Evolutionary conservation across 2,797 vertebrate genomes (phyloP), one percentile per base, ranked within the genome.

Genomic region (Pangasius larnaudii): DNA sequence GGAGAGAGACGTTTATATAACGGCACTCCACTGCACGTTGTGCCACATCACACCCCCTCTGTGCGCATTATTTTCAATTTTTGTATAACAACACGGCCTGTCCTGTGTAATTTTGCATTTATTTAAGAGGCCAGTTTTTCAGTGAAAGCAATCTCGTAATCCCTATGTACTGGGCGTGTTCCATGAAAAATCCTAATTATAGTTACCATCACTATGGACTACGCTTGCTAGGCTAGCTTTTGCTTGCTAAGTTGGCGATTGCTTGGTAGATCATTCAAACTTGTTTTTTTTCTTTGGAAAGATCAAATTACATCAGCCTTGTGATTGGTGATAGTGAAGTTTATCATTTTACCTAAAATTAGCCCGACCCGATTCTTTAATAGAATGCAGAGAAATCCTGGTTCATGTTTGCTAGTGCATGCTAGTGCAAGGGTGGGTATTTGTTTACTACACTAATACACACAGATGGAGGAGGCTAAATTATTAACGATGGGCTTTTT

Each of bases 381-480:
- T 42, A 72, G 71, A 72, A 11, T 36, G 1, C 22, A 46, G 22
- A 27, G 22, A 74, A 74, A 46, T 74, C 39, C 39, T 74, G 39
- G 3, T 5, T 33, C n/a, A 5, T 10, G 16, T 75, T 27, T 75
- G 27, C 30, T 65, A 42, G 56, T 63, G 39, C 30, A 36, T 59
- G 71, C 14, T 59, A 42, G 19, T 85, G 56, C 56, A 13, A 9
- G 27, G 42, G 58, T 75, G 36, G n/a, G 58, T 13, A 8, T 86
- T 65, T 79, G 65, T 86, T 56, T 67, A 30, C 65, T 46, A 5
- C 27, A 46, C 53, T 69, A 72, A 82, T 72, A 61, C 53, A 72
- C 51, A 46, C 86, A 74, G 79, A 74, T 87, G 56, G 53, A 87
- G n/a, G 27, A 82, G 27, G 39, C n/a, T 58, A 69, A 82, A 72